These are phyloP conservation scores for Diglossa cyanea DNA, from an alignment of 2,797 vertebrate genomes.

Conservation along the genomic window DNA sequence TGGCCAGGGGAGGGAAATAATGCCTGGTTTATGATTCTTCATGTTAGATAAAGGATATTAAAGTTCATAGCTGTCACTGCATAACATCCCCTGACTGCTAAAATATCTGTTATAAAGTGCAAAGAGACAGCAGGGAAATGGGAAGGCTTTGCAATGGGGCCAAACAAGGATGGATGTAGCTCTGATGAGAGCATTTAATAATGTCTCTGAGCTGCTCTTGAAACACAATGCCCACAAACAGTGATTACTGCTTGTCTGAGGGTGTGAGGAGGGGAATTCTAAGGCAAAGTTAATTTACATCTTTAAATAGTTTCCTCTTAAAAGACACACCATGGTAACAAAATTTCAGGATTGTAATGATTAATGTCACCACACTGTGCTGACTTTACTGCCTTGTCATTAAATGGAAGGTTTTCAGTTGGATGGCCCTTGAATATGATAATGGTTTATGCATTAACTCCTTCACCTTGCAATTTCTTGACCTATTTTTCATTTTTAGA, in stretches of 20 bases:
- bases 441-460: slow-evolving; percentile 20
- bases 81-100: background rate
- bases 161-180: background rate
- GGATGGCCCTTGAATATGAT: background rate
- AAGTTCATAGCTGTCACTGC: background rate
- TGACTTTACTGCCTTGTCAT: slow-evolving; percentile 43
- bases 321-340: slow-evolving; percentile 31
- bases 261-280: slow-evolving; percentile 1
- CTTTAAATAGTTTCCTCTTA: slow-evolving; percentile 19
- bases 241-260: slow-evolving; percentile 18
- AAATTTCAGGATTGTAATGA: slow-evolving; percentile 7
- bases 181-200: background rate
- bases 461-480: slow-evolving; percentile 39
- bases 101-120: background rate
- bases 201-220: background rate
- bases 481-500: slow-evolving; percentile 32
- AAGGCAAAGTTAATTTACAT: slow-evolving; percentile 40
- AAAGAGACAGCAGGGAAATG: background rate
- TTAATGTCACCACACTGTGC: slow-evolving; percentile 23
- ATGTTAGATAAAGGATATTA: background rate
- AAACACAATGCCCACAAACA: slow-evolving; percentile 9
- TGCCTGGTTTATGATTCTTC: background rate
- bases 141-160: background rate
- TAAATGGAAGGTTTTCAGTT: background rate
- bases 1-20: background rate